Evolutionary conservation across 1,140 invertebrate species (phyloP).

Genomic region (Dryas iulia): DNA sequence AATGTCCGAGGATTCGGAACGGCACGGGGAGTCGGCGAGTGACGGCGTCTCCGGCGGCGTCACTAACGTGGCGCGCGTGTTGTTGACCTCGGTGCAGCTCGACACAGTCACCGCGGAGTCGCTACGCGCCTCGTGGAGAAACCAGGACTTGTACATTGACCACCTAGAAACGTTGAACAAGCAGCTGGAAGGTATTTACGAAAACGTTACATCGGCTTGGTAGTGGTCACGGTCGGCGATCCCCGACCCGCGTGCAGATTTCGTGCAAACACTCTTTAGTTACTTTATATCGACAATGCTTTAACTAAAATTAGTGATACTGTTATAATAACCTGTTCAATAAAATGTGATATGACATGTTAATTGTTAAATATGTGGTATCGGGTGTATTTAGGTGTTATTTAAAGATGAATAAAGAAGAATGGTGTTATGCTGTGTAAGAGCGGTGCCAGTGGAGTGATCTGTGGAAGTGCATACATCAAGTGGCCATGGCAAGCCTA

Average conservation of each 20-base stretch:
- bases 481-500: slow-evolving; percentile 42
- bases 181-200: slow-evolving; percentile 80
- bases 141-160: slow-evolving; percentile 79
- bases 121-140: slow-evolving; percentile 73
- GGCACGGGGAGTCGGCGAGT: slow-evolving; percentile 66
- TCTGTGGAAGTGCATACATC: slow-evolving; percentile 72
- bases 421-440: slow-evolving; percentile 64
- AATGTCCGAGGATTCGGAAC: slow-evolving; percentile 76
- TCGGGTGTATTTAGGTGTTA: slow-evolving; percentile 73
- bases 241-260: slow-evolving; percentile 52
- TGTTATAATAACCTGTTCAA: slow-evolving; percentile 59
- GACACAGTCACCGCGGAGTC: slow-evolving; percentile 69
- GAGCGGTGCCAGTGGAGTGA: slow-evolving; percentile 73
- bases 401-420: slow-evolving; percentile 55
- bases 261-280: slow-evolving; percentile 61
- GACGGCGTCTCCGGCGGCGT: slow-evolving; percentile 57
- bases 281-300: slow-evolving; percentile 77
- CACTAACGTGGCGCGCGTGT: slow-evolving; percentile 66
- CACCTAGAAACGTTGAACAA: slow-evolving; percentile 78
- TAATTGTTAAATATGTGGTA: slow-evolving; percentile 66
- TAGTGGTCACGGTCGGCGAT: slow-evolving; percentile 63
- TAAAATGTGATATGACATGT: slow-evolving; percentile 66
- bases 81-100: slow-evolving; percentile 72
- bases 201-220: slow-evolving; percentile 71
- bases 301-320: slow-evolving; percentile 78